Evolutionary conservation across 2,797 vertebrate species (phyloP), one percentile per base, ranked within the genome.

Genomic region (Macroramphosus scolopax): DNA sequence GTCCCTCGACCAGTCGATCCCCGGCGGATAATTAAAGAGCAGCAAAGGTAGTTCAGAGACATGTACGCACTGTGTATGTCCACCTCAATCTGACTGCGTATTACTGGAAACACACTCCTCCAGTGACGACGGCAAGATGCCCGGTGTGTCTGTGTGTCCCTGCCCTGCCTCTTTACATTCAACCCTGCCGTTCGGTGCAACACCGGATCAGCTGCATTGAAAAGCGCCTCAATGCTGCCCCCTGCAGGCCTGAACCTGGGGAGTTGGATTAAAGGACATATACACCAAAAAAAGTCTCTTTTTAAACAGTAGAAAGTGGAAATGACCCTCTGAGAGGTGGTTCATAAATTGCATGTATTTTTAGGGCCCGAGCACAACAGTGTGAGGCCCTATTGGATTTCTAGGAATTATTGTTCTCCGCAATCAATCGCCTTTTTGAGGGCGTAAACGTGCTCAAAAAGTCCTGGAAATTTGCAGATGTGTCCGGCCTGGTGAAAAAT

Each of bases 131-230:
- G 56, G 66, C 46, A 16, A 35, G 37, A 14, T 55, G 32, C 37
- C 42, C 30, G 40, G 63, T 58, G 44, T 25, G 7, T 52, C 5
- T 47, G 1, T 29, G 10, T 12, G 48, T 59, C 28, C 17, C 66
- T 61, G 77, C 71, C 68, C 75, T 73, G 81, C 59, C 63, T 75
- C 57, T 70, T 43, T 30, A 29, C 63, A 54, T 25, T 26, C 43
- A 43, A 3, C 31, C 35, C 5, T 14, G 16, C 24, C 47, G 32
- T 30, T 53, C 68, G 48, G 53, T 59, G 52, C 28, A 4, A 2
- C 12, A 14, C 20, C 20, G 20, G 3, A 3, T 3, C 20, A 22
- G n/a, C n/a, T 22, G 5, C 8, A 6, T 3, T 10, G 5, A 18
- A 3, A n/a, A 13, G 6, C 11, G 38, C 9, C 41, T 22, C 38